These are phyloP conservation scores for Cosmia trapezina DNA, from an alignment of 2,888 invertebrate species.

Conservation along the genomic window DNA sequence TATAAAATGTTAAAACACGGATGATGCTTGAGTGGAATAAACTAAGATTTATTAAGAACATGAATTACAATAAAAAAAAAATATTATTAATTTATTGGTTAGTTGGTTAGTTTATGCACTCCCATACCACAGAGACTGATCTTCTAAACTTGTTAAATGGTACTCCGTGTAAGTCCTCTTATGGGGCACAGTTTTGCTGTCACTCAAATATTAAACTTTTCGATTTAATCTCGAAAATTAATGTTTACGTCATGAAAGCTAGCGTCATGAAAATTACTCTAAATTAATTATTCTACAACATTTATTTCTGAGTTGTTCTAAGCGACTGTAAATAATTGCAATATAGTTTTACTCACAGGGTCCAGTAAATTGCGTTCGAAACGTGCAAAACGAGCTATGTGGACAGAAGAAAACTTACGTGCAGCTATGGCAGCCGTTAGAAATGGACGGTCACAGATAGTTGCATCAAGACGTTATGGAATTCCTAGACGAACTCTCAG, in stretches of 20 bases:
- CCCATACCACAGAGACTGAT: no score
- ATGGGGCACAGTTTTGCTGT: background rate
- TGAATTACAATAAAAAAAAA: no score
- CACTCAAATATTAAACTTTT: no score
- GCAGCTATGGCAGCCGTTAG: conserved; percentile 15
- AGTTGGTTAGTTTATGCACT: no score
- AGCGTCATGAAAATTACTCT: background rate
- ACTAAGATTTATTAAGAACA: no score
- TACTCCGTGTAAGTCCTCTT: no score
- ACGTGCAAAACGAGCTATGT: background rate
- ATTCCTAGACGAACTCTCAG: conserved; percentile 20
- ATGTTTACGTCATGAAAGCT: no score
- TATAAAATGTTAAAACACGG: no score
- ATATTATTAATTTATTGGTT: no score
- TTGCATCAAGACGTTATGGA: conserved; percentile 1
- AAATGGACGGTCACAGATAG: background rate
- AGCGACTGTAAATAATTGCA: background rate
- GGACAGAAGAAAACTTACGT: conserved; percentile 13
- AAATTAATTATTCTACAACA: background rate
- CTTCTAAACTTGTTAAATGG: no score
- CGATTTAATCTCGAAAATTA: no score
- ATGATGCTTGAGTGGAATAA: no score
- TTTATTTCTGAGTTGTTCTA: background rate
- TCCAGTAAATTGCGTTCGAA: background rate
- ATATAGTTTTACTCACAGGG: background rate